These are phyloP conservation scores for Agrotis exclamationis DNA, from an alignment of 2,888 invertebrate species.

Conservation along the genomic window DNA sequence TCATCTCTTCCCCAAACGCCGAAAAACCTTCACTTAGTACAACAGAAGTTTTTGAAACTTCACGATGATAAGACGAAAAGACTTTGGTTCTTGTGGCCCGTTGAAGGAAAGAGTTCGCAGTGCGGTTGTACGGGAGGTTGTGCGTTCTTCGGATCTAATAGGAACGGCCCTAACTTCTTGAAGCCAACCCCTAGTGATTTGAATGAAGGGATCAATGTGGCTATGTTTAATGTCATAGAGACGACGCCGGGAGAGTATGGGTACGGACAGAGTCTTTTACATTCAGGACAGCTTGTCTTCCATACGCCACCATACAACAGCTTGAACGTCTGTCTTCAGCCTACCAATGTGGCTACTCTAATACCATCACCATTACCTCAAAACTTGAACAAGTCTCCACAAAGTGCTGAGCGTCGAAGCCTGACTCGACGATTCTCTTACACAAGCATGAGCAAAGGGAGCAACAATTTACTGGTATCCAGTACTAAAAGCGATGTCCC, in stretches of 20 bases:
- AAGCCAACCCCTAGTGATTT: conserved; percentile 96
- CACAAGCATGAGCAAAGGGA: conserved; percentile 87
- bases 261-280: conserved; percentile 98
- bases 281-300: conserved; percentile 96
- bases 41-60: conserved; percentile 95
- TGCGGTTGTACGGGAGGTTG: conserved; percentile 99
- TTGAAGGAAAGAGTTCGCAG: conserved; percentile 93
- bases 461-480: conserved; percentile 83
- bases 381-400: conserved; percentile 83
- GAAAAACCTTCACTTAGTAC: conserved; percentile 94
- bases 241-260: conserved; percentile 96
- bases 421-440: conserved; percentile 88
- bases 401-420: conserved; percentile 83
- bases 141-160: conserved; percentile 97
- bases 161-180: conserved; percentile 97
- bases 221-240: conserved; percentile 93
- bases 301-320: conserved; percentile 97
- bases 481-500: conserved; percentile 93
- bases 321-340: conserved; percentile 94
- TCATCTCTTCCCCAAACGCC: conserved; percentile 95
- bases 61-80: conserved; percentile 97
- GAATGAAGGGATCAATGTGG: conserved; percentile 95
- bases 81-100: conserved; percentile 98
- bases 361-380: conserved; percentile 87
- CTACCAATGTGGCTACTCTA: conserved; percentile 87